Evolutionary conservation across 2,888 invertebrate genomes (phyloP), one percentile per base, ranked within the genome.

Genomic region (Heterodera filipjevi): DNA sequence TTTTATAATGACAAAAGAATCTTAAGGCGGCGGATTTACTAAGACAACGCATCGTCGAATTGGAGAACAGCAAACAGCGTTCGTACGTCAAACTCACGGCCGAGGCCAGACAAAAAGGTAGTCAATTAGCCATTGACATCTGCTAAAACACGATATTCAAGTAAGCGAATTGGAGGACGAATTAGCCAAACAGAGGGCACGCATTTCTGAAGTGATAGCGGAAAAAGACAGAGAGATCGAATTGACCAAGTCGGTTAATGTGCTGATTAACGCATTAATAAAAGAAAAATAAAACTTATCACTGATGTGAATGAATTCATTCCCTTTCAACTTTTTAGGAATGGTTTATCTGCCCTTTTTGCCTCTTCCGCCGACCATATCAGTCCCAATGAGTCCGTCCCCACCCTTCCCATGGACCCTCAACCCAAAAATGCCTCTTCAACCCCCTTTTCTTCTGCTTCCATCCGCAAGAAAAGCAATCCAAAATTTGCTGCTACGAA

Each of bases 141-240:
- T 66, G 66, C 6, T 66, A 12, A 8, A 39, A 30, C 78, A 22
- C 10, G n/a, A n/a, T n/a, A n/a, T 79, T 82, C 35, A 64, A 85
- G 85, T 86, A 3, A 79, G 81, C 30, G 85, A 87, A 79, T 78
- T 86, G 77, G 86, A 87, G 66, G 78, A 77, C 14, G 93, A 93
- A 85, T 90, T 90, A 6, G 92, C 92, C 71, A 93, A 93, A n/a
- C 95, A 95, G 88, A 91, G 95, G 0, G 93, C 94, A 77, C 91
- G 95, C 59, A 94, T 94, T 53, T 91, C 94, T n/a, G 84, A 85
- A 66, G 80, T 86, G 44, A 71, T 87, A 66, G 85, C 83, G 2
- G 85, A 86, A 71, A 87, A 87, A 78, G 86, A 87, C 46, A 76
- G 80, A 30, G 87, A 87, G 74, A 79, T 87, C 30, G 87, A 87